Evolutionary conservation across 2,113 vertebrate genomes (phyloP).

Genomic region (Archocentrus centrarchus): DNA sequence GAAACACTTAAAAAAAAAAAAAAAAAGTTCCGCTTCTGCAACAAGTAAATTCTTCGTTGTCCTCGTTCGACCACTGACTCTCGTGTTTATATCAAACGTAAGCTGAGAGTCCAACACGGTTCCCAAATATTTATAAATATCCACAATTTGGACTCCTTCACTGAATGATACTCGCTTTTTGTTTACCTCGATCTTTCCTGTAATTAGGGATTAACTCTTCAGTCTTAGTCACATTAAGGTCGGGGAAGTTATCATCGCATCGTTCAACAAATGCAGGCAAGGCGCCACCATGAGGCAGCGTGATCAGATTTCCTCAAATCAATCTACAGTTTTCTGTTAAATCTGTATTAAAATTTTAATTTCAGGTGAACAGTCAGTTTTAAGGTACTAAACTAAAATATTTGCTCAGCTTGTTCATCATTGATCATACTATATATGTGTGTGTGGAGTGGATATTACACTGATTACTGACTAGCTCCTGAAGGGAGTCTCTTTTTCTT

Average conservation of each 20-base stretch:
- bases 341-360: background rate
- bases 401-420: background rate
- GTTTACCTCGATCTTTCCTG: background rate
- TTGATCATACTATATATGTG: background rate
- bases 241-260: background rate
- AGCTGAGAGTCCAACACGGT: background rate
- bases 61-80: rapidly evolving
- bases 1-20: background rate
- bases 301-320: background rate
- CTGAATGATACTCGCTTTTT: background rate
- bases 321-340: background rate
- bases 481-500: background rate
- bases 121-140: background rate
- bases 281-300: background rate
- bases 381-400: background rate
- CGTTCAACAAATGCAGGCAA: background rate
- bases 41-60: background rate
- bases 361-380: background rate
- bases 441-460: background rate
- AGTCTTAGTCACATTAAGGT: background rate
- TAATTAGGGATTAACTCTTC: background rate
- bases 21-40: background rate
- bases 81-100: background rate
- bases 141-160: background rate
- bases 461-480: background rate